Evolutionary conservation across 2,113 vertebrate species (phyloP).

Genomic region (Heterocephalus glaber): DNA sequence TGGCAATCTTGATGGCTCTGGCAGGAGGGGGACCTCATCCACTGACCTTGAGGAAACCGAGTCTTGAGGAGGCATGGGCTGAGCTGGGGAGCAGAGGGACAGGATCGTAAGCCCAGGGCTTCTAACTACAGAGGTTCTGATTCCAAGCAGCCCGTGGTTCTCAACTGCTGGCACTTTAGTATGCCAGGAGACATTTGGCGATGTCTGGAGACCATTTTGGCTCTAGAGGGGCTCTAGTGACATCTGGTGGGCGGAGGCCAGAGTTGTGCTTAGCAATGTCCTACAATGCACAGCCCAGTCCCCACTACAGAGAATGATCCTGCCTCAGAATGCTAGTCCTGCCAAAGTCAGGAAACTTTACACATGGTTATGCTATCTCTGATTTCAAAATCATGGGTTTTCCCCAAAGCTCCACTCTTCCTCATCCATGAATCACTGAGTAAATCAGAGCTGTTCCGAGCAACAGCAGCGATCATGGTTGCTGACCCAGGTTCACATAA

Average conservation of each 20-base stretch:
- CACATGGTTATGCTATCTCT: accelerated
- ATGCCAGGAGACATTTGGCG: background rate
- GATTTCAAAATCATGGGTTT: accelerated
- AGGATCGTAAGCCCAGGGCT: too few species aligned
- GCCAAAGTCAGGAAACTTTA: accelerated
- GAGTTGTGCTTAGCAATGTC: background rate
- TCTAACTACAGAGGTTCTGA: too few species aligned
- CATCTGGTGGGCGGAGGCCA: background rate
- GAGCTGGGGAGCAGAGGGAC: background rate
- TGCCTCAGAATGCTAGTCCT: accelerated
- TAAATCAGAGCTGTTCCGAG: background rate
- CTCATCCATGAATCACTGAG: accelerated
- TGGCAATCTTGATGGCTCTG: accelerated
- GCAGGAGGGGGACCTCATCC: background rate
- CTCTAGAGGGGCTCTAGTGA: background rate
- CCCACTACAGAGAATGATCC: accelerated
- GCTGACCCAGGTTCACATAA: background rate
- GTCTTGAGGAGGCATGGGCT: accelerated
- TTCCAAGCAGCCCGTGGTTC: background rate
- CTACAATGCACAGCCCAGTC: background rate
- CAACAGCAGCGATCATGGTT: accelerated
- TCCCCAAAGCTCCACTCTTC: background rate
- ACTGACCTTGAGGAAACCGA: background rate
- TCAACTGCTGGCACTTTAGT: background rate
- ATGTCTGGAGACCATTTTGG: background rate